These are phyloP conservation scores for Paedocypris sp. DNA, from an alignment of 2,113 vertebrate species.

Conservation along the genomic window DNA sequence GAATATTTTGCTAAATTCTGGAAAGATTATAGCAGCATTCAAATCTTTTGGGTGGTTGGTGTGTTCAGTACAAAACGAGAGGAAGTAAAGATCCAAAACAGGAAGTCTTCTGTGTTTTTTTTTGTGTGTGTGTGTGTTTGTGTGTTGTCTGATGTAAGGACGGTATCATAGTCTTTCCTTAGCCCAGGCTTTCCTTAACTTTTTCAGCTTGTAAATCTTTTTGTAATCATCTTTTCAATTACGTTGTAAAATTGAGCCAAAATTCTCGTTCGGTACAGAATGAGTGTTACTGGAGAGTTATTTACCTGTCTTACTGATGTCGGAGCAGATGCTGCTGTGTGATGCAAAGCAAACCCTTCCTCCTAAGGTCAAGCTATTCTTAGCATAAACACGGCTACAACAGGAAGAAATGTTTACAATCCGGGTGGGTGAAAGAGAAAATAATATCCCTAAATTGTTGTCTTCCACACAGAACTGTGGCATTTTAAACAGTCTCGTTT, in stretches of 20 bases:
- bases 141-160: neutral
- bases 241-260: too few relatives aligned
- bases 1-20: too few relatives aligned
- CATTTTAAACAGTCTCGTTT: too few relatives aligned
- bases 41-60: too few relatives aligned
- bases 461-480: neutral
- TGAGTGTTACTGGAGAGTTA: too few relatives aligned
- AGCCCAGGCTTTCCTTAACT: too few relatives aligned
- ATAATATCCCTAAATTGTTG: neutral
- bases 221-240: too few relatives aligned
- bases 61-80: neutral
- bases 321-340: neutral
- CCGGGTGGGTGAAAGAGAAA: neutral
- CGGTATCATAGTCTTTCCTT: neutral
- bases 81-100: slow-evolving; percentile 1
- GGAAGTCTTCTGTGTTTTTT: neutral
- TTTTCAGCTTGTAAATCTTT: too few relatives aligned
- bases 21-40: too few relatives aligned
- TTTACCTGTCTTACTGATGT: neutral
- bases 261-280: too few relatives aligned
- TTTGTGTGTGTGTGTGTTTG: neutral
- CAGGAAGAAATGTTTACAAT: neutral
- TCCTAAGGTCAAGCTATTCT: slow-evolving; percentile 21
- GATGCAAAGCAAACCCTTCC: neutral
- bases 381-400: neutral